Evolutionary conservation across 1,140 invertebrate genomes (phyloP).

Genomic region (Wiebesia pumilae): DNA sequence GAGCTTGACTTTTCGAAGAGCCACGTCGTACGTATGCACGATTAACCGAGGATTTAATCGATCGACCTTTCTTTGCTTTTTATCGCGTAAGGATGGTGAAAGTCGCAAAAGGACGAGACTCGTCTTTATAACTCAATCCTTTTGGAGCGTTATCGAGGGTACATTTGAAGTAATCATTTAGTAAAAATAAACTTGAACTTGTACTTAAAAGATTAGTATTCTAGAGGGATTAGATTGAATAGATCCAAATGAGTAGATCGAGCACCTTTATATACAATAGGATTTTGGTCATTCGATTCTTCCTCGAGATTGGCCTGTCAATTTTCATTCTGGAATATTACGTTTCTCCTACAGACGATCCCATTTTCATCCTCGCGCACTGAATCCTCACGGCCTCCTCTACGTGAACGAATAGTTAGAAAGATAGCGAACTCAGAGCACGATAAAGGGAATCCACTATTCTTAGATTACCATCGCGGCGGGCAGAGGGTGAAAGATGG

Average conservation of each 20-base stretch:
- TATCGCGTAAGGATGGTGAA: background rate
- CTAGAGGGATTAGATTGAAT: too few species aligned
- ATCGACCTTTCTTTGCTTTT: slow-evolving; percentile 2
- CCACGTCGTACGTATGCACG: background rate
- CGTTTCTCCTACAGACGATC: too few species aligned
- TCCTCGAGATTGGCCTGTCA: too few species aligned
- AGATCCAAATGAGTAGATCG: too few species aligned
- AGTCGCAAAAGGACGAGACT: background rate
- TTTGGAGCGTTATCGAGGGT: background rate
- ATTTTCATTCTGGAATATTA: too few species aligned
- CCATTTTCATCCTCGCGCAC: background rate
- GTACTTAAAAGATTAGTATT: too few species aligned
- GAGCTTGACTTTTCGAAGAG: slow-evolving; percentile 6
- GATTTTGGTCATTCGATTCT: too few species aligned
- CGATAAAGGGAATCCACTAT: background rate
- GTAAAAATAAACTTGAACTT: too few species aligned
- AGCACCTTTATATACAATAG: too few species aligned
- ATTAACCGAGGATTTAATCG: background rate
- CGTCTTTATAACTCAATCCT: background rate
- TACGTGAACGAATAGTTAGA: background rate
- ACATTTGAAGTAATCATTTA: too few species aligned
- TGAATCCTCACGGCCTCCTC: too few species aligned
- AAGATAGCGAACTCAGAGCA: background rate
- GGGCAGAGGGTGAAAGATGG: background rate
- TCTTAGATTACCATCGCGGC: background rate